Conservation (phyloP, 2,888 invertebrate species). For the Drosophila pullipes region DNA sequence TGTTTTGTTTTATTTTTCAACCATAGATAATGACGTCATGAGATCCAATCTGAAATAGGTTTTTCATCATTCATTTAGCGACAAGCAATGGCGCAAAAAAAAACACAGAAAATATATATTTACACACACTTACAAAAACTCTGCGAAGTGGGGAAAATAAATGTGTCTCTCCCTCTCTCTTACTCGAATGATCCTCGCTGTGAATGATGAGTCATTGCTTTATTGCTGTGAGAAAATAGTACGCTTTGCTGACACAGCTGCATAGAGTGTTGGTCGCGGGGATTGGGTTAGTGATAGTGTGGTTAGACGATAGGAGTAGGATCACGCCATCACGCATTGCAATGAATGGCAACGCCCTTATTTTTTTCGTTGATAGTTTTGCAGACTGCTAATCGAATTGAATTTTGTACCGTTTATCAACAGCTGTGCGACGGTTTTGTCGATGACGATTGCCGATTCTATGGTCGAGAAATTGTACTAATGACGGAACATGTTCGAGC, state of each 20-base stretch:
- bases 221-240: slow-evolving; percentile 9
- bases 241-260: neutral
- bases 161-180: slow-evolving; percentile 7
- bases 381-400: slow-evolving; percentile 25
- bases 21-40: slow-evolving; percentile 45
- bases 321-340: slow-evolving; percentile 24
- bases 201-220: slow-evolving; percentile 42
- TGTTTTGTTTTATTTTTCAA: slow-evolving; percentile 38
- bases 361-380: neutral
- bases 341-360: neutral
- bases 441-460: slow-evolving; percentile 1
- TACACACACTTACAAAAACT: slow-evolving; percentile 3
- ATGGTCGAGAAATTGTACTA: slow-evolving; percentile 12
- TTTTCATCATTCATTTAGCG: slow-evolving; percentile 35
- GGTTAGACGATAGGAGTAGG: slow-evolving; percentile 3
- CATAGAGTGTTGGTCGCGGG: too few species aligned
- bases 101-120: slow-evolving; percentile 28
- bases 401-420: slow-evolving; percentile 49
- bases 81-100: slow-evolving; percentile 38
- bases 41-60: slow-evolving; percentile 32
- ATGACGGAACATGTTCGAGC: slow-evolving; percentile 57
- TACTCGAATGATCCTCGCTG: slow-evolving; percentile 43
- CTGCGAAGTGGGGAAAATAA: slow-evolving; percentile 19
- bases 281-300: neutral
- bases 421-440: slow-evolving; percentile 7